These are phyloP conservation scores for Phataginus tricuspis DNA, from an alignment of 2,797 vertebrate genomes.

Conservation along the genomic window DNA sequence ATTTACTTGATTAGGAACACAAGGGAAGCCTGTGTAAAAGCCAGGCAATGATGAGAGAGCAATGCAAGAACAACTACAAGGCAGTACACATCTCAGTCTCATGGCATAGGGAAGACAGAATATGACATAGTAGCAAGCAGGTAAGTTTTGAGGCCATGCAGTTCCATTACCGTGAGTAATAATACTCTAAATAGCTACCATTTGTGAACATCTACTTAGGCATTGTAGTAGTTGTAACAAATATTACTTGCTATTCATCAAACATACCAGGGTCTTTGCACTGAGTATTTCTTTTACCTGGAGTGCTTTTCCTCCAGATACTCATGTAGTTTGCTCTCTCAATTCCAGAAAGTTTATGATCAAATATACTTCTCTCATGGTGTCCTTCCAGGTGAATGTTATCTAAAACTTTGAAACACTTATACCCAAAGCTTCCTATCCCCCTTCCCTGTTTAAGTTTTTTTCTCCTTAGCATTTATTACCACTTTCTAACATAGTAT, in stretches of 20 bases:
- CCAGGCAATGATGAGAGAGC: background rate
- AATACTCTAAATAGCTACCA: background rate
- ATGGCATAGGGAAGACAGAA: background rate
- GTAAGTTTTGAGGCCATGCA: background rate
- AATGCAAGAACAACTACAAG: constrained; percentile 27
- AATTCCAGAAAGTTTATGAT: background rate
- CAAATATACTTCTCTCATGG: background rate
- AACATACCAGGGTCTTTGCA: background rate
- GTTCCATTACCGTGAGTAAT: background rate
- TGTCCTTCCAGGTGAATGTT: background rate
- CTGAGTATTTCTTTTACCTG: background rate
- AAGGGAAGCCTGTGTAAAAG: background rate
- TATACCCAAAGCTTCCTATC: background rate
- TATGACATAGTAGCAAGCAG: background rate
- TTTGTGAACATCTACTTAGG: background rate
- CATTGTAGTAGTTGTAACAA: background rate
- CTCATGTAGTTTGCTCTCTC: background rate
- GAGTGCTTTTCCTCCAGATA: background rate
- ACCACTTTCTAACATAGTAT: background rate
- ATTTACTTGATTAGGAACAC: background rate
- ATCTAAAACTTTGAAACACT: background rate
- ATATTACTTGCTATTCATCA: background rate
- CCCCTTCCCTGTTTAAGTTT: background rate
- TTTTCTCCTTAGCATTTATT: background rate
- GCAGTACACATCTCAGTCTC: background rate